Evolutionary conservation across 2,888 invertebrate species (phyloP).

Genomic region (Thumatha senex): DNA sequence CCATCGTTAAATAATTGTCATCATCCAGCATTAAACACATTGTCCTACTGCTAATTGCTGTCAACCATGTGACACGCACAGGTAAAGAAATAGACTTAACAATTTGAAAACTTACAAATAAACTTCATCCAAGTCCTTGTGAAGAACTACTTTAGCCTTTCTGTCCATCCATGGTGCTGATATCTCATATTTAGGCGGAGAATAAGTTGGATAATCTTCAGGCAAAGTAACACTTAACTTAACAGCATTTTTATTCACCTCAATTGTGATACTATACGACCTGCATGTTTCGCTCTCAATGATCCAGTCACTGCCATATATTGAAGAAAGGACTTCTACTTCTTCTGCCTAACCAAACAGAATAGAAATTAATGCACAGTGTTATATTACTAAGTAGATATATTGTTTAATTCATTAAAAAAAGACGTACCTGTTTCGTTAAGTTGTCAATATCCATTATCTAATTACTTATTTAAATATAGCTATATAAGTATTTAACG

Average conservation of each 20-base stretch:
- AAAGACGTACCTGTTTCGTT: no score
- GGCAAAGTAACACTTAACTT: constrained; percentile 86
- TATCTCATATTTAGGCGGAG: constrained; percentile 87
- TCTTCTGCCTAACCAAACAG: constrained; percentile 42
- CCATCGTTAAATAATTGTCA: no score
- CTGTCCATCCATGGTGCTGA: constrained; percentile 88
- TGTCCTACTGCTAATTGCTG: no score
- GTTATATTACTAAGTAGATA: no score
- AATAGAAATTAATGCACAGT: not conserved
- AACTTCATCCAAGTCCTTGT: constrained; percentile 83
- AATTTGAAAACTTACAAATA: constrained; percentile 84
- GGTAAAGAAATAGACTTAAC: not conserved
- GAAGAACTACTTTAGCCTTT: constrained; percentile 81
- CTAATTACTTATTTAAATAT: no score
- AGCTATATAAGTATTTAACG: no score
- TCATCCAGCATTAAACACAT: no score
- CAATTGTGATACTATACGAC: constrained; percentile 84
- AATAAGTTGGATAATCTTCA: constrained; percentile 84
- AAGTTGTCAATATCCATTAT: not conserved
- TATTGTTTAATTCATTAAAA: no score
- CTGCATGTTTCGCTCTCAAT: constrained; percentile 81
- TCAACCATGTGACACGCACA: no score
- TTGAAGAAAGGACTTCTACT: constrained; percentile 88
- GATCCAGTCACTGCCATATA: constrained; percentile 88
- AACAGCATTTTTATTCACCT: constrained; percentile 75